Evolutionary conservation across 1,140 invertebrate species (phyloP).

Genomic region (Brachionus rubens): DNA sequence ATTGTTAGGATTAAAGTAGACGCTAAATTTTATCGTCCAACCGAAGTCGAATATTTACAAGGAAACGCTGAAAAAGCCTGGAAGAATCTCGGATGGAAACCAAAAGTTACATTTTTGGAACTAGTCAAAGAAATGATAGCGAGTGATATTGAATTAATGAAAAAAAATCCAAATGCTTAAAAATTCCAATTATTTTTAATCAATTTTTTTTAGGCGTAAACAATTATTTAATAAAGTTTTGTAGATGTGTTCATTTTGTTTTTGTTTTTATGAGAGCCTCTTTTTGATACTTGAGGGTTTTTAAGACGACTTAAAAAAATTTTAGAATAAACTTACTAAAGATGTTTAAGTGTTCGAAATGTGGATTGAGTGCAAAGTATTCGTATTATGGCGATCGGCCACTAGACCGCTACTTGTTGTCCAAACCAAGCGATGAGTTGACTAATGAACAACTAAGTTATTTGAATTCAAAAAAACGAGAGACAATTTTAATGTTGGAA

Average conservation of each 20-base stretch:
- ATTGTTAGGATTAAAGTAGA: slow-evolving; percentile 82
- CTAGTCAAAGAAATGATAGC: slow-evolving; percentile 93
- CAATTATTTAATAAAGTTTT: too few relatives aligned
- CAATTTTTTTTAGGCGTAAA: too few relatives aligned
- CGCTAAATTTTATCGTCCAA: slow-evolving; percentile 90
- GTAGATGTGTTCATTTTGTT: not conserved
- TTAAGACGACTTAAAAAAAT: slow-evolving; percentile 15
- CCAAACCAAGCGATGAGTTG: not conserved
- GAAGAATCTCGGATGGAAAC: slow-evolving; percentile 78
- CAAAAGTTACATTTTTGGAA: slow-evolving; percentile 74
- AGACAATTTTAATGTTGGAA: not conserved
- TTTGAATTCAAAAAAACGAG: slow-evolving; percentile 8
- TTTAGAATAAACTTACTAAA: too few relatives aligned
- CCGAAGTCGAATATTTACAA: slow-evolving; percentile 81
- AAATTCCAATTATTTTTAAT: too few relatives aligned
- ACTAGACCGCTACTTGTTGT: not conserved
- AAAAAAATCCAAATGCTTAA: slow-evolving; percentile 70
- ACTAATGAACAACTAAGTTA: slow-evolving; percentile 24
- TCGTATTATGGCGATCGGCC: not conserved
- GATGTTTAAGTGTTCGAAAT: slow-evolving; percentile 31
- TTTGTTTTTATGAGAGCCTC: not conserved
- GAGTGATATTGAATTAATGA: slow-evolving; percentile 88
- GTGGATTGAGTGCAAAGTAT: not conserved
- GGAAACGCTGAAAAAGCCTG: slow-evolving; percentile 88
- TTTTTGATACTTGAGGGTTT: not conserved